phyloP scores from a whole-genome alignment of 2,888 invertebrate species.

The Eudemis profundana region DNA sequence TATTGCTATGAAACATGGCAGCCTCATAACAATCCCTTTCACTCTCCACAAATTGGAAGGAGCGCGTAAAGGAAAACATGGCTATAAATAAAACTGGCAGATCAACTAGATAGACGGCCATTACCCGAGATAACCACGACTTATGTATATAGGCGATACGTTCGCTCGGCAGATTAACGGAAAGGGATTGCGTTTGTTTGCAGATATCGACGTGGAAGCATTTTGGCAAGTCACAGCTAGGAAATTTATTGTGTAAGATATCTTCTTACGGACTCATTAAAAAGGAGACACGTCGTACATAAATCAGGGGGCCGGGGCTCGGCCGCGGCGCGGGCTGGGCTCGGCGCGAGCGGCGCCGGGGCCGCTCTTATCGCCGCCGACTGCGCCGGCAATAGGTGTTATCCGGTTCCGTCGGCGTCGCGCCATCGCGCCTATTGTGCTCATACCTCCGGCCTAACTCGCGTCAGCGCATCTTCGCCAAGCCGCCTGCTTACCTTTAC shows the following conservation, averaged over 20 bases:
- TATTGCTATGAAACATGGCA: conserved; percentile 84
- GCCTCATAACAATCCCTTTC: conserved; percentile 84
- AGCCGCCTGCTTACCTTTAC: conserved; percentile 48
- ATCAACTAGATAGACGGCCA: conserved; percentile 84
- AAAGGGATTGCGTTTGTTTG: conserved; percentile 78
- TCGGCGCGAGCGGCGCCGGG: conserved; percentile 53
- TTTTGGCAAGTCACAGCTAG: conserved; percentile 78
- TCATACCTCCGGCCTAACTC: conserved; percentile 32
- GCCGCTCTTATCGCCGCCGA: conserved; percentile 74
- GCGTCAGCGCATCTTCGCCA: conserved; percentile 20
- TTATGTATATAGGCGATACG: conserved; percentile 77
- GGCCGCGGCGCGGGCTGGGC: conserved; percentile 51
- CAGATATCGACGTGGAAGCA: conserved; percentile 81
- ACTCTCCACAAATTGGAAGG: conserved; percentile 85
- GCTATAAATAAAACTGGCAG: conserved; percentile 84
- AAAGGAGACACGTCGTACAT: conserved; percentile 85
- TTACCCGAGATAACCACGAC: conserved; percentile 82
- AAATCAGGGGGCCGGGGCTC: conserved; percentile 76
- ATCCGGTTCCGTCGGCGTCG: conserved; percentile 81
- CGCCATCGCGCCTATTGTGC: conserved; percentile 69
- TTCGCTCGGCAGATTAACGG: conserved; percentile 80
- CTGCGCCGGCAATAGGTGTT: conserved; percentile 82
- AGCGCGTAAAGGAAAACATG: conserved; percentile 85
- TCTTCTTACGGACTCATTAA: conserved; percentile 85
- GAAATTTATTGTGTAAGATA: conserved; percentile 83